A percentile compares a stretch with the other conserved stretches of the same genome.
Evolutionary conservation across 2,888 invertebrate species (phyloP).

Genomic region (Sphecodes monilicornis): DNA sequence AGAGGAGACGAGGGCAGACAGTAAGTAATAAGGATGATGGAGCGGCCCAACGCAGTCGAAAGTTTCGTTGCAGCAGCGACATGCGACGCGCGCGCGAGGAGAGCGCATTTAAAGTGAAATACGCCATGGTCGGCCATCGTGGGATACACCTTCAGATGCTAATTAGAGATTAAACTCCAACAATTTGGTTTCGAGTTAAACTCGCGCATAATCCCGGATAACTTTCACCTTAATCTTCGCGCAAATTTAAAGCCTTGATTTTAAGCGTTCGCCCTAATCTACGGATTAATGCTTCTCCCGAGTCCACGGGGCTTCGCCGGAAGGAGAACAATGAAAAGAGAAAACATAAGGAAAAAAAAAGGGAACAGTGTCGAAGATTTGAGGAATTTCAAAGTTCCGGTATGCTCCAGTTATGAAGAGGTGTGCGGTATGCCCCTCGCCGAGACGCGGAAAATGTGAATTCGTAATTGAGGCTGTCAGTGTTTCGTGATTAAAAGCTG

Average conservation of each 20-base stretch:
- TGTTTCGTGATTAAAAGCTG: background rate
- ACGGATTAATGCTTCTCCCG: conserved; percentile 38
- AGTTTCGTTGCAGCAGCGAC: conserved; percentile 4
- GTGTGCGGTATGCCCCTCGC: too few species aligned
- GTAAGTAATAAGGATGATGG: conserved; percentile 15
- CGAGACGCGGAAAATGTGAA: background rate
- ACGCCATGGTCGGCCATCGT: conserved; percentile 36
- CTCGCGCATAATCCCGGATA: conserved; percentile 61
- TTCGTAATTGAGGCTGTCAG: background rate
- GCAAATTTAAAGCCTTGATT: conserved; percentile 59
- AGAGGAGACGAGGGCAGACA: background rate
- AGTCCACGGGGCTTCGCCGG: background rate
- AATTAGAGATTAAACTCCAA: conserved; percentile 67
- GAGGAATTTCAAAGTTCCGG: background rate
- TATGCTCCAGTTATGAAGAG: background rate
- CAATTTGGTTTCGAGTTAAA: conserved; percentile 60
- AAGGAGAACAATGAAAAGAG: background rate
- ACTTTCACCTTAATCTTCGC: conserved; percentile 62
- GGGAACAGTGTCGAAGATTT: background rate
- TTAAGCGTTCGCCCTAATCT: conserved; percentile 44
- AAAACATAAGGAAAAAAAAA: background rate
- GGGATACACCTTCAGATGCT: conserved; percentile 56
- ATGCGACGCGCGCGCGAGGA: background rate
- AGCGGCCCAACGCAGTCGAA: background rate
- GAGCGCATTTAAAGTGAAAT: conserved; percentile 40